These are phyloP conservation scores for Steatornis caripensis DNA, from an alignment of 2,113 vertebrate species.

Conservation along the genomic window DNA sequence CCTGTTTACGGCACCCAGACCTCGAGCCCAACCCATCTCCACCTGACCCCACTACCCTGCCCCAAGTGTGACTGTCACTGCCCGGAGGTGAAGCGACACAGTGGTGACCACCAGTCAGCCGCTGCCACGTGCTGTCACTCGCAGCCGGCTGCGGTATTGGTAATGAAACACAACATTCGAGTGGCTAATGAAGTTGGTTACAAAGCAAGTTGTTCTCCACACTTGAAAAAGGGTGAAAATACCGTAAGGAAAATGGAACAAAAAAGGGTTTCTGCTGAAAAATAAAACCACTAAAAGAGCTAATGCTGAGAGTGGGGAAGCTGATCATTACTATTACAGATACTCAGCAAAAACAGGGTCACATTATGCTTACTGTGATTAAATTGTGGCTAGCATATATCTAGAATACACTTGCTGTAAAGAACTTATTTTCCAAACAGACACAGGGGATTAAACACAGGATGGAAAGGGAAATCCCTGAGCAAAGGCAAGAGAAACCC, in stretches of 20 bases:
- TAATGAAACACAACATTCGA: background rate
- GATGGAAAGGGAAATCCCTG: background rate
- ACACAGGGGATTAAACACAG: background rate
- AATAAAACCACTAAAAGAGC: background rate
- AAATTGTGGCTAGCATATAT: background rate
- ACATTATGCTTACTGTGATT: background rate
- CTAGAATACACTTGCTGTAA: background rate
- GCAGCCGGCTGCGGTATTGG: background rate
- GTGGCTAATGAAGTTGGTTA: background rate
- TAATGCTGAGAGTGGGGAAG: background rate
- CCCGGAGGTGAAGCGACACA: background rate
- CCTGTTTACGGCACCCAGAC: background rate
- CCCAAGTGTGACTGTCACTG: background rate
- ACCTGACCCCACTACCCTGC: background rate
- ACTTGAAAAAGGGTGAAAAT: background rate
- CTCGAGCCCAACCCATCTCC: rapidly evolving
- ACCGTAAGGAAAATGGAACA: background rate
- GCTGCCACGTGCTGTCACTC: background rate
- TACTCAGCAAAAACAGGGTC: background rate
- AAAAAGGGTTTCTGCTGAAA: background rate
- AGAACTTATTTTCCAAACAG: slow-evolving; percentile 21
- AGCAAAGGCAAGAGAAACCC: background rate
- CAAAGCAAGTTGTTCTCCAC: background rate
- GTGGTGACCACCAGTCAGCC: background rate
- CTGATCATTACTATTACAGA: slow-evolving; percentile 27